Conservation (phyloP, 1,140 invertebrate species). For the Zeugodacus cucurbitae region DNA sequence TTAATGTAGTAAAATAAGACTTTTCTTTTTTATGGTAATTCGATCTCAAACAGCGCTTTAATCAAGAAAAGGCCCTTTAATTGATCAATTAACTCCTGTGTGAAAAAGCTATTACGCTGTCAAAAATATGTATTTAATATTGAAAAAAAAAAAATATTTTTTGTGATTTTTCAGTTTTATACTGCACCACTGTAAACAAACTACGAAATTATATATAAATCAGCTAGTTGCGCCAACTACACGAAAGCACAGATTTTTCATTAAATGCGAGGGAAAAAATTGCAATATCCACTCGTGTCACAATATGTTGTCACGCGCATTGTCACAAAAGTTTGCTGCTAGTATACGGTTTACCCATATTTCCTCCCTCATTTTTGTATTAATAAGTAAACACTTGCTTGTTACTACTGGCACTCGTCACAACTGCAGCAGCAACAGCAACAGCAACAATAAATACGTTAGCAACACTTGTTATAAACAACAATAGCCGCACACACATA, state of each 20-base stretch:
- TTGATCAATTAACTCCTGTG: too few relatives aligned
- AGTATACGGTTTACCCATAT: neutral
- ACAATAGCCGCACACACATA: neutral
- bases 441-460: neutral
- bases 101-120: too few relatives aligned
- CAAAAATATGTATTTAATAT: too few relatives aligned
- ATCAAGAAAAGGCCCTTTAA: too few relatives aligned
- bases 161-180: too few relatives aligned
- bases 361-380: neutral
- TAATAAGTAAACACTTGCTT: neutral
- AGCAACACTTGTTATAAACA: neutral
- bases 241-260: neutral
- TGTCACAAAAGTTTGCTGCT: neutral
- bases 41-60: too few relatives aligned
- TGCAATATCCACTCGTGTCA: slow-evolving; percentile 7
- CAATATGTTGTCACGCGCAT: neutral
- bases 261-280: neutral
- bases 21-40: too few relatives aligned
- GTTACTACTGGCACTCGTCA: neutral
- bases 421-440: neutral
- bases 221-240: too few relatives aligned
- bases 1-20: too few relatives aligned
- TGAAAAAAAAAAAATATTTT: too few relatives aligned
- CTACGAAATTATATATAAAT: too few relatives aligned
- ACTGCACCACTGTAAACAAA: too few relatives aligned